phyloP scores from a whole-genome alignment of 2,797 vertebrate species.

The Prunella strophiata region DNA sequence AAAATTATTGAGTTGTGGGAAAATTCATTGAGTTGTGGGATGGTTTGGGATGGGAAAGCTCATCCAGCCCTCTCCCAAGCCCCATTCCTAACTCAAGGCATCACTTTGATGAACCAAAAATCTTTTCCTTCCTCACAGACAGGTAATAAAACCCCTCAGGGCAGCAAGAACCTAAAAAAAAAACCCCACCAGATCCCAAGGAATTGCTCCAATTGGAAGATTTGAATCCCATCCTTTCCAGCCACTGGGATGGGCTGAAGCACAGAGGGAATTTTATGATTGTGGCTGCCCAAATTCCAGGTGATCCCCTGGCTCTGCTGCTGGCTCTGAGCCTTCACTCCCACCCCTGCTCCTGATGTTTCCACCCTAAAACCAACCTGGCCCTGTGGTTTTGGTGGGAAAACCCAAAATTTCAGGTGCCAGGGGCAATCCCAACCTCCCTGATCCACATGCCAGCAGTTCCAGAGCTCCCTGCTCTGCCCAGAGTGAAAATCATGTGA shows the following conservation, averaged over 20 bases:
- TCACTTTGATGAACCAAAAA: background rate
- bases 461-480: background rate
- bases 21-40: background rate
- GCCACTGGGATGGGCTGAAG: background rate
- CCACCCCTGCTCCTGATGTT: background rate
- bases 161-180: background rate
- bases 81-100: background rate
- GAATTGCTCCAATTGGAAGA: fast-evolving
- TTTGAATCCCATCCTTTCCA: background rate
- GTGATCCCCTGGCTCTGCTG: background rate
- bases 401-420: background rate
- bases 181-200: background rate
- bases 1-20: background rate
- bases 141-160: background rate
- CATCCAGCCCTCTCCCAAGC: background rate
- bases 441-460: background rate
- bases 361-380: background rate
- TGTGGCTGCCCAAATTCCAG: background rate
- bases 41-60: background rate
- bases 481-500: background rate
- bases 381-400: background rate
- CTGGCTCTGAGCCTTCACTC: background rate
- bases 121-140: background rate
- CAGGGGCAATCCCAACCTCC: background rate
- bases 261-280: background rate